A percentile compares a stretch with the other conserved stretches of the same genome.
Evolutionary conservation across 1,140 invertebrate genomes (phyloP).

Genomic region (Magallana gigas): DNA sequence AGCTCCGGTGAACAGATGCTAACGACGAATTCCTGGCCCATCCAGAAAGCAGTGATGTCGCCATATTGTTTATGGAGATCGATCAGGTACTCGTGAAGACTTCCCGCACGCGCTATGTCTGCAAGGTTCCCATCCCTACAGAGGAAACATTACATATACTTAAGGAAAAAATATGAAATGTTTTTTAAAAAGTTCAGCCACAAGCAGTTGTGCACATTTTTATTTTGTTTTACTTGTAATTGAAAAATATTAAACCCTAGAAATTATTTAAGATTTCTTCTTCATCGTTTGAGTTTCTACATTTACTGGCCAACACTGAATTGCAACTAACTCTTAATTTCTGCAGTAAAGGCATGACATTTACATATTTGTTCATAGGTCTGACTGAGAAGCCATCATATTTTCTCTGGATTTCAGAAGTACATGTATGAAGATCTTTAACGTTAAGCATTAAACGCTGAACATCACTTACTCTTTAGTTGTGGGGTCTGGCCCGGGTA

Average conservation of each 20-base stretch:
- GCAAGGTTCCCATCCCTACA: constrained; percentile 77
- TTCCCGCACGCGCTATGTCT: constrained; percentile 75
- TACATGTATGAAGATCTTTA: too few species aligned
- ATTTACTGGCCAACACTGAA: too few species aligned
- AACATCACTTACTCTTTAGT: constrained; percentile 65
- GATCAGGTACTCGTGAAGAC: constrained; percentile 77
- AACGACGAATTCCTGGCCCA: constrained; percentile 71
- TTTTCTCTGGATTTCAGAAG: too few species aligned
- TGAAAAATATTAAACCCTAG: too few species aligned
- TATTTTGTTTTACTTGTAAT: too few species aligned
- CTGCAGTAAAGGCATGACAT: too few species aligned
- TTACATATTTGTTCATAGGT: too few species aligned
- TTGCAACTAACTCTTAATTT: too few species aligned
- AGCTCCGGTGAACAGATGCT: constrained; percentile 76
- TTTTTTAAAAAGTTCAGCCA: neutral
- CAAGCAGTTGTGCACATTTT: too few species aligned
- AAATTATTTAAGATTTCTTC: too few species aligned
- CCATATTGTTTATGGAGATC: constrained; percentile 75
- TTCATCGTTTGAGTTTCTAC: too few species aligned
- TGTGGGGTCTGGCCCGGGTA: constrained; percentile 72
- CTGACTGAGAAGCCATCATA: too few species aligned
- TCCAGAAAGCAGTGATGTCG: constrained; percentile 77
- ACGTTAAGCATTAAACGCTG: neutral
- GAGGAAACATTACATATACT: neutral
- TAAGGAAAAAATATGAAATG: neutral